Evolutionary conservation across 2,113 vertebrate genomes (phyloP).

Genomic region (Nerophis ophidion): DNA sequence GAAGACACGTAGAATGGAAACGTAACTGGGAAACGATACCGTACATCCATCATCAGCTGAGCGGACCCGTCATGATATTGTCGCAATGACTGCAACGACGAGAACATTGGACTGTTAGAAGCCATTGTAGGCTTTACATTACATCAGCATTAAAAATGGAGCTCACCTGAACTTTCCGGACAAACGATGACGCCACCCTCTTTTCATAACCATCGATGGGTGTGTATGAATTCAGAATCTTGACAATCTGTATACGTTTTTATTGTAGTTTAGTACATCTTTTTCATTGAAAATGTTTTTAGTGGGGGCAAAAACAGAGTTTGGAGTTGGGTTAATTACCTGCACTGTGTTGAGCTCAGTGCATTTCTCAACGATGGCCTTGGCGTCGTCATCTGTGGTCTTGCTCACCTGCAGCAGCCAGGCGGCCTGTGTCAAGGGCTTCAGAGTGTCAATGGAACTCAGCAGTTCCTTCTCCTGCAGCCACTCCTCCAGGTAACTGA

Average conservation of each 20-base stretch:
- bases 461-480: slow-evolving; percentile 90
- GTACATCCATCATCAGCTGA: slow-evolving; percentile 86
- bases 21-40: slow-evolving; percentile 89
- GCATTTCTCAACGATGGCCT: slow-evolving; percentile 83
- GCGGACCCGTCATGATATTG: slow-evolving; percentile 76
- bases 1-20: slow-evolving; percentile 87
- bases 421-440: slow-evolving; percentile 86
- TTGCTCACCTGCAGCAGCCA: slow-evolving; percentile 98
- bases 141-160: neutral
- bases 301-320: neutral
- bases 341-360: slow-evolving; percentile 84
- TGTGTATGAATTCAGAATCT: slow-evolving; percentile 96
- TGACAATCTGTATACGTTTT: slow-evolving; percentile 79
- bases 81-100: slow-evolving; percentile 76
- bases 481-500: slow-evolving; percentile 98
- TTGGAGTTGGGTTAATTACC: slow-evolving; percentile 61
- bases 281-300: neutral
- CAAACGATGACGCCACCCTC: slow-evolving; percentile 86
- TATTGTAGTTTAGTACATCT: neutral
- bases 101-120: slow-evolving; percentile 2
- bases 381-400: slow-evolving; percentile 86
- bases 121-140: neutral
- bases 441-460: slow-evolving; percentile 82
- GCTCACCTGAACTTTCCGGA: slow-evolving; percentile 89
- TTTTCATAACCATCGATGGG: slow-evolving; percentile 98